Conservation (phyloP, 2,113 vertebrate genomes). For the Peromyscus polionotus region DNA sequence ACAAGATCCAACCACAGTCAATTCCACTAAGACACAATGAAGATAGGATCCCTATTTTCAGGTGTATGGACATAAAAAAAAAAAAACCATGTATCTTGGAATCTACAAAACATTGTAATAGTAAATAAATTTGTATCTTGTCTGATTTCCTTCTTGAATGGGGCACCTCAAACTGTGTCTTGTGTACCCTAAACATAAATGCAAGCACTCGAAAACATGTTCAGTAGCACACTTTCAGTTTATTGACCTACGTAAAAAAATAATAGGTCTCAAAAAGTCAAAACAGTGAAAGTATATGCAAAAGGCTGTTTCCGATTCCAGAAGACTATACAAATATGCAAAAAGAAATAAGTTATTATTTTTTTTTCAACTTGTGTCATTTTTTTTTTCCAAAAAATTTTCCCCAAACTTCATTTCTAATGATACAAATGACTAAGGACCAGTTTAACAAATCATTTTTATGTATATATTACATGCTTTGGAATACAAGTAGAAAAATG, state of each 20-base stretch:
- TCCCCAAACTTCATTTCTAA: constrained; percentile 87
- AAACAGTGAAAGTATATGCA: constrained; percentile 90
- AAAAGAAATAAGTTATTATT: constrained; percentile 88
- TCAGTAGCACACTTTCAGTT: constrained; percentile 88
- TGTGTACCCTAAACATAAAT: constrained; percentile 41
- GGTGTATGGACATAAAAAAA: constrained; percentile 14
- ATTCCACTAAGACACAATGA: background rate
- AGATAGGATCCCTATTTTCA: background rate
- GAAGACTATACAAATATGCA: constrained; percentile 90
- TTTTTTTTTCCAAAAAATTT: constrained; percentile 50
- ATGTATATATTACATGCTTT: constrained; percentile 98
- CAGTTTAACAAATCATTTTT: constrained; percentile 94
- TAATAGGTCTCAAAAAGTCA: constrained; percentile 89
- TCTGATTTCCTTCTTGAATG: background rate
- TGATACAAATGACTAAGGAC: constrained; percentile 98
- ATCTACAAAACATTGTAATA: constrained; percentile 4
- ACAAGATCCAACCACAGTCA: background rate
- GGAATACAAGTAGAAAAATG: constrained; percentile 92
- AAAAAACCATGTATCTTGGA: background rate
- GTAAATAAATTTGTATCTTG: background rate
- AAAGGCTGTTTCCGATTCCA: constrained; percentile 85
- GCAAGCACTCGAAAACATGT: constrained; percentile 74
- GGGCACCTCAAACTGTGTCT: background rate
- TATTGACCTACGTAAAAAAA: constrained; percentile 91
- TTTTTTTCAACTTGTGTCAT: constrained; percentile 70